Percentiles rank a stretch among this genome's conserved stretches.
Evolutionary conservation across 2,888 invertebrate species (phyloP).

Genomic region (Micoletzkya japonica): DNA sequence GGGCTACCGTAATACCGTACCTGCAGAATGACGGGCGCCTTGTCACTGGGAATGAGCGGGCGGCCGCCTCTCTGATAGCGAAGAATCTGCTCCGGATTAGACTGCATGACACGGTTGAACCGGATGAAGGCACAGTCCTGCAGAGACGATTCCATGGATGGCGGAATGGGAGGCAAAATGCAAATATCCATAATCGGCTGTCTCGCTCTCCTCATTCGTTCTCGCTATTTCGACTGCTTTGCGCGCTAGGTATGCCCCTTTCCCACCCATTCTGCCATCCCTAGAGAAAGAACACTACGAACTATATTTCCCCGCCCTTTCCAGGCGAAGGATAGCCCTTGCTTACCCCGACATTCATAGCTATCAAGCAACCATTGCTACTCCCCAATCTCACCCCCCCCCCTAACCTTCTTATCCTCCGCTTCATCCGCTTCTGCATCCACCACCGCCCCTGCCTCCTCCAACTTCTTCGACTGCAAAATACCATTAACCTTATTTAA

Average conservation of each 20-base stretch:
- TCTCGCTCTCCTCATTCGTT: too few relatives aligned
- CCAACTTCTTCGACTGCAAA: constrained; percentile 20
- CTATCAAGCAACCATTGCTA: not conserved
- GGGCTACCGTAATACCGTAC: constrained; percentile 7
- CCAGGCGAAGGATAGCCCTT: constrained; percentile 14
- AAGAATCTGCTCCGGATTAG: constrained; percentile 78
- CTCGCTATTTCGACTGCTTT: not conserved
- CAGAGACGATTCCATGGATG: constrained; percentile 53
- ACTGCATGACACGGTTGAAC: constrained; percentile 76
- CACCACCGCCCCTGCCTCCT: constrained; percentile 11
- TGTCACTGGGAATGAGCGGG: constrained; percentile 79
- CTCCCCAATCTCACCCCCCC: not conserved
- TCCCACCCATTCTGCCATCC: too few relatives aligned
- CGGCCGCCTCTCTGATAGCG: constrained; percentile 45
- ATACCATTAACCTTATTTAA: too few relatives aligned
- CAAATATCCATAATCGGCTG: too few relatives aligned
- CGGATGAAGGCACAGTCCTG: constrained; percentile 77
- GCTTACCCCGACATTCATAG: constrained; percentile 31
- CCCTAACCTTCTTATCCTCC: constrained; percentile 38
- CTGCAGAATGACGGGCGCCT: constrained; percentile 46
- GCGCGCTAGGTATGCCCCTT: not conserved
- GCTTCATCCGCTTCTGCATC: constrained; percentile 35
- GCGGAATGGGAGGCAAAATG: not conserved
- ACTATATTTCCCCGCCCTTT: not conserved
- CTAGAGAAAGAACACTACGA: not conserved